Evolutionary conservation across 2,888 invertebrate genomes (phyloP), one percentile per base, ranked within the genome.

Genomic region (Myopa tessellatipennis): DNA sequence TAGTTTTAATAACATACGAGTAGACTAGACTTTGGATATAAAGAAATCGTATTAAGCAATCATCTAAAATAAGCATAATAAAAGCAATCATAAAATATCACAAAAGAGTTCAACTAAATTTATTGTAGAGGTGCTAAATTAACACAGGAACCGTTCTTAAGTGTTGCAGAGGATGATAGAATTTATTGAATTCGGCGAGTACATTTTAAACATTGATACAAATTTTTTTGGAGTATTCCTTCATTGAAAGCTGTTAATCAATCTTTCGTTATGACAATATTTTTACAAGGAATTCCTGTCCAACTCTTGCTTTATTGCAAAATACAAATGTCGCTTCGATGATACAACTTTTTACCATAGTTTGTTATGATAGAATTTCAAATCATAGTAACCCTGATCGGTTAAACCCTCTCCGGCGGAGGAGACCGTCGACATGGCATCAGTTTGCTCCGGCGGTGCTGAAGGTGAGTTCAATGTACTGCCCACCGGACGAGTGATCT

Each of bases 281-380:
- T 26, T 26, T 26, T 26, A 26, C 2, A 26, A 26, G 1, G 26
- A 26, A 26, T 26, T 26, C 26, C 26, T 26, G 26, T 26, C 2
- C 26, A 26, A 26, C 26, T 26, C 26, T 26, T 26, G 26, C 26
- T 26, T 26, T 26, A 26, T 26, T 26, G 26, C 26, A 26, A 26
- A 26, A 26, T 26, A 26, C 26, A 26, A 26, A 26, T 26, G 26
- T 26, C 26, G 26, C 26, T 45, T 45, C 10, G 45, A 3, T 45
- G 45, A 26, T 10, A 45, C 10, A 45, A 45, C 6, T 45, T 67
- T 84, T 85, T 93, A 95, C 95, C 95, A 95, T 83, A 95, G 90
- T 83, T 93, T 93, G 84, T 93, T 94, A 88, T 94, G 94, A 88
- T 93, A 94, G 89, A 94, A 94, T 86, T 95, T 95, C 65, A 95